Evolutionary conservation across 2,113 vertebrate species (phyloP), one percentile per base, ranked within the genome.

Genomic region (Gavia stellata): DNA sequence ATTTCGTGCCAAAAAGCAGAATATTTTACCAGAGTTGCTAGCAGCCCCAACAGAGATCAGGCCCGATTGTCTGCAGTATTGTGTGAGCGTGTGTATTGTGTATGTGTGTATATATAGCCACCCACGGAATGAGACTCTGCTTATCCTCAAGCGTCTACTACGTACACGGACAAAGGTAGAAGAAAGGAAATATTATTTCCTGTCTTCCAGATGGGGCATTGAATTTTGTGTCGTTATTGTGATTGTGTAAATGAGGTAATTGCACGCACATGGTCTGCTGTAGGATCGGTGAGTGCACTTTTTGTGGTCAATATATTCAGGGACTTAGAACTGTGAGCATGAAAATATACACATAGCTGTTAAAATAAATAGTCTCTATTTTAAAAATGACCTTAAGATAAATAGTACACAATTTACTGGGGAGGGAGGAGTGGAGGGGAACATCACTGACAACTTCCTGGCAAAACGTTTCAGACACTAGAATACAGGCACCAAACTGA

Each of bases 171-270:
- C 81, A 91, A 92, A 94, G 70, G 87, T 66, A 89, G 81, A 80
- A 94, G 84, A 96, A 95, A 95, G 92, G 92, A 96, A 96, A 65
- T 77, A 59, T 3, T 71, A 86, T 63, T 97, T 97, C 89, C 87
- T 91, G 7, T 86, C 71, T 91, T 87, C 86, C 53, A 90, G 74
- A 88, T 88, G 94, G 50, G 53, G 71, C 87, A 88, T 70, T 97
- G 89, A 94, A 87, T 92, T 92, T 50, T 61, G 47, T 80, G 59
- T 62, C 4, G 10, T 91, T 90, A 85, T 90, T 96, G 89, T 86
- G 91, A 78, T 55, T 21, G 78, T 88, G 89, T 89, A 92, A 92
- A 95, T 85, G 94, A 94, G 77, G 38, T 90, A 73, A 79, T 40
- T 88, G 89, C 91, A 92, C 3, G 8, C 71, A 86, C 58, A 15